Percentiles rank a stretch among this genome's conserved stretches.
Evolutionary conservation across 1,140 invertebrate genomes (phyloP).

Genomic region (Heliconius eleuchia): DNA sequence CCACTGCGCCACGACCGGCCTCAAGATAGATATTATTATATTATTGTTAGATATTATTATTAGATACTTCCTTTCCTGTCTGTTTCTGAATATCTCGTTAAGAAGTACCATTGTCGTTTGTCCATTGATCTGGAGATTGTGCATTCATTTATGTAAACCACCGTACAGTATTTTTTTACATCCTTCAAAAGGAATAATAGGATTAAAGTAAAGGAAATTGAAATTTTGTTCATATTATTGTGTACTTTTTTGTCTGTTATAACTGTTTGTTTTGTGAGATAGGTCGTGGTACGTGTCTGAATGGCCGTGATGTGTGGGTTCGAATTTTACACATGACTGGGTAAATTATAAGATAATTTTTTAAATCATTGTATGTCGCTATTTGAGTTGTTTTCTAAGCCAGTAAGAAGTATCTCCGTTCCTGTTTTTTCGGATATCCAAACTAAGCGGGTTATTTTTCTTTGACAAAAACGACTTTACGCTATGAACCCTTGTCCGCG

Average conservation of each 20-base stretch:
- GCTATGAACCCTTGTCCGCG: too few relatives aligned
- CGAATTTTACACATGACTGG: too few relatives aligned
- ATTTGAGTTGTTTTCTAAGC: too few relatives aligned
- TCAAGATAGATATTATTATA: too few relatives aligned
- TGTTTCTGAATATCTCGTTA: neutral
- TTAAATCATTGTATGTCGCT: too few relatives aligned
- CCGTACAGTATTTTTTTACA: neutral
- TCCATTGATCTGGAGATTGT: neutral
- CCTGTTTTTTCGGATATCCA: too few relatives aligned
- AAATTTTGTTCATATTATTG: neutral
- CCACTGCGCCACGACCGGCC: too few relatives aligned
- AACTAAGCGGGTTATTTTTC: too few relatives aligned
- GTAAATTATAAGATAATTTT: too few relatives aligned
- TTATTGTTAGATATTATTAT: too few relatives aligned
- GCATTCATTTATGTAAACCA: neutral
- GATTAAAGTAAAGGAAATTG: neutral
- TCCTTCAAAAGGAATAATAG: neutral
- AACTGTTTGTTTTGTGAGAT: neutral
- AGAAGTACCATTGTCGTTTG: neutral
- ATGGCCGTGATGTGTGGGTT: neutral
- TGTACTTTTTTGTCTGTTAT: neutral
- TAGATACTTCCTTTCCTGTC: constrained; percentile 20
- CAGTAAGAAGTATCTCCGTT: too few relatives aligned
- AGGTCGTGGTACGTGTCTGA: neutral
- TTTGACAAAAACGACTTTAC: too few relatives aligned